Percentiles rank a stretch among this genome's conserved stretches.
Conservation (phyloP, 1,140 invertebrate genomes). For the Ostrea edulis region DNA sequence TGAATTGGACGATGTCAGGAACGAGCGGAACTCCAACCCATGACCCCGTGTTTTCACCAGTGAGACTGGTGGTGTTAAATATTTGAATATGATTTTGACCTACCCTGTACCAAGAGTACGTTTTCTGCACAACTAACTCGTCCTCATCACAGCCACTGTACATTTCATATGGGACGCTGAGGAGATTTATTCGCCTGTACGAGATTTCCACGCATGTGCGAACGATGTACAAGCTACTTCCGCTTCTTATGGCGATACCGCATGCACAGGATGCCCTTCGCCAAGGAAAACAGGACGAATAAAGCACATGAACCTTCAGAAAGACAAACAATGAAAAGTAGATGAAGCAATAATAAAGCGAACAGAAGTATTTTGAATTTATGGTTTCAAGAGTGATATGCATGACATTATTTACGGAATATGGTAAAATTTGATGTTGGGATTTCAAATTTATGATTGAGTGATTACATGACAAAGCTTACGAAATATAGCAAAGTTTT, state of each 20-base stretch:
- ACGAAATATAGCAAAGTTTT: no score
- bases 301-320: not conserved
- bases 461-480: no score
- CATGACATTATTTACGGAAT: no score
- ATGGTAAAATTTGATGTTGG: no score
- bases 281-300: not conserved
- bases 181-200: not conserved
- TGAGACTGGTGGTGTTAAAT: no score
- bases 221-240: slow-evolving; percentile 7
- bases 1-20: no score
- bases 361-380: no score
- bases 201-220: not conserved
- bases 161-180: not conserved
- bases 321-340: not conserved
- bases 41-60: no score
- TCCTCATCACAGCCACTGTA: not conserved
- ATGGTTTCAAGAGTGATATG: no score
- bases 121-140: not conserved
- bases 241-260: not conserved
- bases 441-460: no score
- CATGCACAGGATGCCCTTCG: not conserved
- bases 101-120: not conserved
- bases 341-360: not conserved
- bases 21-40: no score
- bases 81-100: not conserved